Evolutionary conservation across 53 echinoderm and acorn worm species (phyloP).

Genomic region (Patiria pectinifera): DNA sequence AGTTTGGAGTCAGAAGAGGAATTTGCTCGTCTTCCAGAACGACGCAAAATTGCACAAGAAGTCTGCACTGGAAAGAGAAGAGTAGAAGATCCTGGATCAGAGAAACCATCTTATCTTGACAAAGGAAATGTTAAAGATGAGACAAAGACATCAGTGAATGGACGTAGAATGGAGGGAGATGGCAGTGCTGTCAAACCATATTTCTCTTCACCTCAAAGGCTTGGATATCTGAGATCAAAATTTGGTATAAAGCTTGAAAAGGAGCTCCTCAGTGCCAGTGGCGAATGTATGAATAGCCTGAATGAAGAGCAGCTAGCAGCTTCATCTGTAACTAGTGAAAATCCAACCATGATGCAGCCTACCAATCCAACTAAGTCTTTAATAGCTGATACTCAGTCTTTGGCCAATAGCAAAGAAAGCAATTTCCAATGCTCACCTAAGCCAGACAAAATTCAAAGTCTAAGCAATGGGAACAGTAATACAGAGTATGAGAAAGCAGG

Average conservation of each 20-base stretch:
- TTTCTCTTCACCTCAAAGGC: constrained; percentile 38
- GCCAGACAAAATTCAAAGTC: neutral
- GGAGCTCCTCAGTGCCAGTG: constrained; percentile 41
- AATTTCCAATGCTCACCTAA: neutral
- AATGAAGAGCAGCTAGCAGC: neutral
- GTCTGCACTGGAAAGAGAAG: neutral
- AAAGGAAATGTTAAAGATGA: constrained; percentile 17
- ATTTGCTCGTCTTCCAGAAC: constrained; percentile 47
- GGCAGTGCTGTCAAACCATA: constrained; percentile 37
- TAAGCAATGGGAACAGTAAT: neutral
- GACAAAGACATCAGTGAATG: neutral
- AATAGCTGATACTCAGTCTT: neutral
- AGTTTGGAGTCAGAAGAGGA: constrained; percentile 51
- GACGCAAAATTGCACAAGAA: constrained; percentile 11
- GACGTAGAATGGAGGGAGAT: constrained; percentile 12
- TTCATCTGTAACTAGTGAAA: constrained; percentile 14
- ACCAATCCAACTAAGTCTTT: constrained; percentile 23
- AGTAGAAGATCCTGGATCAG: neutral
- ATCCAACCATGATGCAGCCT: neutral
- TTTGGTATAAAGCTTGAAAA: constrained; percentile 50
- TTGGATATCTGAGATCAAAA: constrained; percentile 43
- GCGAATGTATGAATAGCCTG: neutral
- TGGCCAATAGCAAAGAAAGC: constrained; percentile 8
- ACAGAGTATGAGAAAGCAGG: neutral
- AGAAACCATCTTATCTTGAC: neutral